Evolutionary conservation across 2,888 invertebrate species (phyloP), one percentile per base, ranked within the genome.

Genomic region (Ochropleura leucogaster): DNA sequence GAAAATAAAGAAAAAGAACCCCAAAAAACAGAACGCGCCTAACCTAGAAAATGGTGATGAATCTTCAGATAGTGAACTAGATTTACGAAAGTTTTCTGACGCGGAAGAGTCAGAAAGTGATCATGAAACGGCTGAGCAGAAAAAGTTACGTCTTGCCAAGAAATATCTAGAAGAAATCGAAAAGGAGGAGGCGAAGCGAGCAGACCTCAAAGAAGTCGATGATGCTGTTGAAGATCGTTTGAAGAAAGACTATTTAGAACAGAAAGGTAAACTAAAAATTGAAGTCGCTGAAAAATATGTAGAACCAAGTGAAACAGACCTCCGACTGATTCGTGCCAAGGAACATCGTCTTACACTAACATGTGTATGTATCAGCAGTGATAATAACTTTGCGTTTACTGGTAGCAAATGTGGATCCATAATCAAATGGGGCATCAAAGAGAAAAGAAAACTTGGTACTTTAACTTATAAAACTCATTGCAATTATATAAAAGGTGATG

Each of bases 391-490:
- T 88, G 95, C 98, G 0, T 99, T 97, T 93, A 97, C 98, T 46
- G 99, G 98, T 0, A 98, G 98, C 74, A 99, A 99, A 96, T 98
- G 99, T 93, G 98, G 98, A 65, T 97, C 97, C 66, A 97, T 99
- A 71, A 97, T 99, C 20, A 99, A 99, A 96, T 99, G 99, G 98
- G 97, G 97, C 46, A 90, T 98, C 65, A 94, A 95, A 80, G 97
- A 97, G n/a, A 97, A 97, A 85, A 97, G 97, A 86, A 97, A 98
- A 94, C 89, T 98, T 3, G 97, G 96, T 7, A 92, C 93, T 74
- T 92, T 97, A 76, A 96, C 97, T 16, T 97, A 94, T 85, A 95
- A 96, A 89, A 93, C 93, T 67, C 95, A 95, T 90, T 89, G 93
- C 51, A 92, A 93, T 66, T 87, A 91, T 10, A 73, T 96, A 40